These are phyloP conservation scores for Ooceraea biroi DNA, from an alignment of 1,140 invertebrate species.

Conservation along the genomic window DNA sequence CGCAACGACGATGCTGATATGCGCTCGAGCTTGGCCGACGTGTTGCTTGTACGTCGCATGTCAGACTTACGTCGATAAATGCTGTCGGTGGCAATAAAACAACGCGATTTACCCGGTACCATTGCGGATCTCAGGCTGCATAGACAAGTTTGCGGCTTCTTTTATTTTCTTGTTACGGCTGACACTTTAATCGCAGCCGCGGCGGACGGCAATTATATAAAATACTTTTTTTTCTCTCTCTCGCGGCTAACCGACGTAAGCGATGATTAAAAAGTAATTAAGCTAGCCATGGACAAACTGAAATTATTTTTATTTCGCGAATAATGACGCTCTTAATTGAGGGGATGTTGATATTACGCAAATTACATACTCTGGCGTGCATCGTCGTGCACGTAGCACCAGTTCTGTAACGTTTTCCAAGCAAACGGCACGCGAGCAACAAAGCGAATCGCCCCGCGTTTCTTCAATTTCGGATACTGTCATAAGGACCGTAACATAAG, in stretches of 20 bases:
- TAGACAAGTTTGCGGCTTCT: conserved; percentile 5
- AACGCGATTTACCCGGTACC: not conserved
- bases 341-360: not conserved
- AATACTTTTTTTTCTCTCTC: not conserved
- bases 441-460: too few relatives aligned
- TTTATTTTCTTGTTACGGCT: not conserved
- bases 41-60: not conserved
- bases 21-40: not conserved
- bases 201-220: not conserved
- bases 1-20: not conserved
- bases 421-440: too few relatives aligned
- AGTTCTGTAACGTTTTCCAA: too few relatives aligned
- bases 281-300: not conserved
- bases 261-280: conserved; percentile 1
- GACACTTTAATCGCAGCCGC: not conserved
- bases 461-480: conserved; percentile 7
- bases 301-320: conserved; percentile 12
- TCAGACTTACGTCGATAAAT: not conserved
- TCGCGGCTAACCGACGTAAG: not conserved
- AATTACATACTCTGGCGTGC: not conserved
- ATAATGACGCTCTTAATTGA: conserved; percentile 1
- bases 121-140: not conserved
- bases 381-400: too few relatives aligned
- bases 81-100: conserved; percentile 15
- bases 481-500: too few relatives aligned